Conservation (phyloP, 2,113 vertebrate genomes). For the Aptenodytes forsteri region DNA sequence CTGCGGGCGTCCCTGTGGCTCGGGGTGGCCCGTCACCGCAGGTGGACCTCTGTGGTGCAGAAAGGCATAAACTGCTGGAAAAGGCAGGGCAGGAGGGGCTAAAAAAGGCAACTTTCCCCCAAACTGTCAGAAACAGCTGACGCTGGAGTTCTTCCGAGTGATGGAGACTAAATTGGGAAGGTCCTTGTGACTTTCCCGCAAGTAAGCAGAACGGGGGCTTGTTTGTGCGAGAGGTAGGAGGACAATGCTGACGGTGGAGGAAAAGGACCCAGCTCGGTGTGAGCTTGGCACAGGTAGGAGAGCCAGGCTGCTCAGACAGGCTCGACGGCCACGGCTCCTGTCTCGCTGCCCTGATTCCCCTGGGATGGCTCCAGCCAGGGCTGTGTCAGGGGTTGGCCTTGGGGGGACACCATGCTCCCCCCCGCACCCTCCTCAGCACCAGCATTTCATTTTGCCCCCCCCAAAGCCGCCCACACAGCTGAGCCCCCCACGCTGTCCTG, state of each 20-base stretch:
- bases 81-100: background rate
- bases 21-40: fast-evolving
- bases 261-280: slow-evolving; percentile 50
- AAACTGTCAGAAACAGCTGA: slow-evolving; percentile 70
- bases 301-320: background rate
- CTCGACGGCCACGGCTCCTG: background rate
- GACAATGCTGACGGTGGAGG: slow-evolving; percentile 72
- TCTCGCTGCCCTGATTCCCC: background rate
- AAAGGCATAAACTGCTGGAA: background rate
- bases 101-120: slow-evolving; percentile 57
- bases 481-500: fast-evolving
- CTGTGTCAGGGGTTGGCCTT: background rate
- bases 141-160: slow-evolving; percentile 49
- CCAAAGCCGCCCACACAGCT: fast-evolving
- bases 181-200: slow-evolving; percentile 72
- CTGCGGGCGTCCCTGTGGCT: fast-evolving
- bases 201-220: slow-evolving; percentile 70
- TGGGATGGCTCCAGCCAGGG: fast-evolving
- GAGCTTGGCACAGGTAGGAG: background rate
- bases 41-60: fast-evolving
- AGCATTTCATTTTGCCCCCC: fast-evolving
- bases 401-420: fast-evolving
- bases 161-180: slow-evolving; percentile 74
- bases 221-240: slow-evolving; percentile 51
- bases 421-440: fast-evolving